phyloP scores from a whole-genome alignment of 2,888 invertebrate genomes.

The Reticulitermes lucifugus region DNA sequence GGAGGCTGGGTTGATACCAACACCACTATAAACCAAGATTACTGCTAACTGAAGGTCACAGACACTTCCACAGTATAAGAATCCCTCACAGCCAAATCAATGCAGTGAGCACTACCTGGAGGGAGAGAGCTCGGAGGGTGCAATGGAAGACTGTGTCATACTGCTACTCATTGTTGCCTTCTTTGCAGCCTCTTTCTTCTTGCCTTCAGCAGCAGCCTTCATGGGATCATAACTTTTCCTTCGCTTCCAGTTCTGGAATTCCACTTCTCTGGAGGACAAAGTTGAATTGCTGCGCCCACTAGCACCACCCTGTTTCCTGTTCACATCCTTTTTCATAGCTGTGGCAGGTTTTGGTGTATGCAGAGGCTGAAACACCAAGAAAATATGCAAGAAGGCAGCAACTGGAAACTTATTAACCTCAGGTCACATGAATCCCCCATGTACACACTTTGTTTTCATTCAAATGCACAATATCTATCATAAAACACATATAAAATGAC shows the following conservation, averaged over 20 bases:
- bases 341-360: conserved; percentile 39
- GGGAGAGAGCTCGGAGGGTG: conserved; percentile 57
- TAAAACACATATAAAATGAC: too few relatives aligned
- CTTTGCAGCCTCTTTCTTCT: conserved; percentile 66
- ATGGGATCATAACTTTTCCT: conserved; percentile 96
- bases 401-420: neutral
- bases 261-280: conserved; percentile 81
- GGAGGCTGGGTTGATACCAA: too few relatives aligned
- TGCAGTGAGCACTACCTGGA: conserved; percentile 55
- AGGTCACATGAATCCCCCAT: neutral
- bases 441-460: too few relatives aligned
- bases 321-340: conserved; percentile 42
- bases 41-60: too few relatives aligned
- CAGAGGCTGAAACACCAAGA: neutral
- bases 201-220: conserved; percentile 91
- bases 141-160: conserved; percentile 56
- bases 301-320: conserved; percentile 54
- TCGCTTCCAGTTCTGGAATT: conserved; percentile 95
- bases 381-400: neutral
- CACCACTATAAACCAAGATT: too few relatives aligned
- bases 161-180: conserved; percentile 52
- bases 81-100: too few relatives aligned
- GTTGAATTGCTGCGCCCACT: conserved; percentile 77
- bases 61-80: too few relatives aligned
- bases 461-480: too few relatives aligned